A percentile compares a stretch with the other conserved stretches of the same genome.
Conservation (phyloP, 2,113 vertebrate species). For the Malurus melanocephalus region DNA sequence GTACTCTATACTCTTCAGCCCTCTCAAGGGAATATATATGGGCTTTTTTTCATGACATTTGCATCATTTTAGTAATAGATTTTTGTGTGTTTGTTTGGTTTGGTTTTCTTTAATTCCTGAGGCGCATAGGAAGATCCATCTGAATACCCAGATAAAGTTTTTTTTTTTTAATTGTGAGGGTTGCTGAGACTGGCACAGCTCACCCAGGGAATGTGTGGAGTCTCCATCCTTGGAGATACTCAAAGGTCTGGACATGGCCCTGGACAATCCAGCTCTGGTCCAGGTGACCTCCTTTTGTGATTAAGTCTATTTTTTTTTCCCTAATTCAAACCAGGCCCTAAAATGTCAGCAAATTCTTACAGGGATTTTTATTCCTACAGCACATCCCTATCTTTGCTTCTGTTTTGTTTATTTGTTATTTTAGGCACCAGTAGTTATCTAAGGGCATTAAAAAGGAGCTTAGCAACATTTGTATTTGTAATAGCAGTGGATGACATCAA, state of each 20-base stretch:
- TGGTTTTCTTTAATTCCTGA: neutral
- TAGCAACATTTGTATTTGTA: neutral
- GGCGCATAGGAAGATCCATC: neutral
- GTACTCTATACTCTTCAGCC: neutral
- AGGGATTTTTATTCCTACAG: neutral
- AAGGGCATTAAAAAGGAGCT: neutral
- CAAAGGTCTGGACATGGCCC: neutral
- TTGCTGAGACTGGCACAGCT: neutral
- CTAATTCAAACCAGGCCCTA: neutral
- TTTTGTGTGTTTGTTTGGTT: neutral
- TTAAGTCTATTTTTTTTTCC: neutral
- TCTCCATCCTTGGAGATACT: neutral
- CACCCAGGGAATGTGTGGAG: neutral
- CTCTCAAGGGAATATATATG: neutral
- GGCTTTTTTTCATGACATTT: neutral
- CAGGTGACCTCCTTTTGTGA: neutral
- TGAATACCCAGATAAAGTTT: neutral
- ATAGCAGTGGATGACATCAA: neutral
- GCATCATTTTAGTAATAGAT: neutral
- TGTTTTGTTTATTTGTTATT: neutral
- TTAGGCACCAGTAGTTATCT: neutral
- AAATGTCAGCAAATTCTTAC: neutral
- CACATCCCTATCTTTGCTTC: neutral
- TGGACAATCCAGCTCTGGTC: neutral
- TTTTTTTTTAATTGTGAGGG: neutral